Evolutionary conservation across 2,113 vertebrate species (phyloP).

Genomic region (Seriola rivoliana): DNA sequence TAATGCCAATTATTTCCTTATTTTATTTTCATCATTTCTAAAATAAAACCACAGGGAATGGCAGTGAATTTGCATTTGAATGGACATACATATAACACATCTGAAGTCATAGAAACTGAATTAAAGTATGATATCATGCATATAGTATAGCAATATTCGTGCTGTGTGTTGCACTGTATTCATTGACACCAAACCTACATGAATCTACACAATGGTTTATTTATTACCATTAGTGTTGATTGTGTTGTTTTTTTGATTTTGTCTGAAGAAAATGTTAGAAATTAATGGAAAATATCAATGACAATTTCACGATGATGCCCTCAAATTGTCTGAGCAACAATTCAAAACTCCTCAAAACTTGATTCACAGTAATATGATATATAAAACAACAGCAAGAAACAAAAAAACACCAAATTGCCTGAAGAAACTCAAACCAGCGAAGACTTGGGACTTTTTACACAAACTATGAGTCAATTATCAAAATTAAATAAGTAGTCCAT

Average conservation of each 20-base stretch:
- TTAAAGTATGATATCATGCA: neutral
- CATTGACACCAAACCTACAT: too few species aligned
- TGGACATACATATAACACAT: neutral
- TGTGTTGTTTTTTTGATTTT: neutral
- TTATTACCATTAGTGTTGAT: neutral
- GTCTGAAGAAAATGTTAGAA: neutral
- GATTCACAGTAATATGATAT: too few species aligned
- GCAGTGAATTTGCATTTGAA: neutral
- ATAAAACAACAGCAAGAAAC: too few species aligned
- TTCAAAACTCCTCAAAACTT: too few species aligned
- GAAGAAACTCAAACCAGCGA: too few species aligned
- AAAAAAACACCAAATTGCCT: too few species aligned
- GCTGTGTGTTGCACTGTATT: neutral
- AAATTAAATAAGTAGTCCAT: neutral
- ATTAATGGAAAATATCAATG: neutral
- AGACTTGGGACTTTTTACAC: neutral
- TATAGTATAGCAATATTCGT: neutral
- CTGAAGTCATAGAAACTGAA: neutral
- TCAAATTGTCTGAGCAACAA: too few species aligned
- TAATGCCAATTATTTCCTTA: neutral
- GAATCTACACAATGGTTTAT: neutral
- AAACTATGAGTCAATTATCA: neutral
- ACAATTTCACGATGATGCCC: too few species aligned
- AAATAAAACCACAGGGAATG: neutral
- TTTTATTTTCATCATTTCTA: neutral